Base-by-base conservation (phyloP, 2,113 vertebrate genomes). In the Lophura nycthemera region DNA sequence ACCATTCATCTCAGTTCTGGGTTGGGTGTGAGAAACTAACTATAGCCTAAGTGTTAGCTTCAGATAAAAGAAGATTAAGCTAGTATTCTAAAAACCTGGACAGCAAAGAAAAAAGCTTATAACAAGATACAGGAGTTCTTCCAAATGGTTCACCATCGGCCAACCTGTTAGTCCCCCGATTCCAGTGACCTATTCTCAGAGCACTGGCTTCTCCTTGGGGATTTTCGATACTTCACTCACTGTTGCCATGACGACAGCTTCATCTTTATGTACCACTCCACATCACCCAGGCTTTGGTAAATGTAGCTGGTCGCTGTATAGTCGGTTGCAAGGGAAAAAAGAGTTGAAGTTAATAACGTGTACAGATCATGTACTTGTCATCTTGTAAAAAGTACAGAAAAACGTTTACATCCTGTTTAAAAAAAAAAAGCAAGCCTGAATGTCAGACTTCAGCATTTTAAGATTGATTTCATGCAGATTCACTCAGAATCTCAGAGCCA, bases 261-360 rank as follows among this genome's bases (percentile, higher is more conserved):
- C 99, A 99, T 99, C 99, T 99, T 98, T 99, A 99, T 99, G 99
- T 99, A 99, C 99, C 99, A 99, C 99, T 99, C 99, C 99, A 99
- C 99, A 99, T 99, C 99, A 99, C 99, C 99, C 99, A 99, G 99
- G 99, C 98, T 99, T 99, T 99, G 99, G 99, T 99, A 99, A 99
- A 99, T 99, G 99, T 99, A 99, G 99, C 99, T 99, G 99, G 99
- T 99, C 99, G 98, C 99, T 99, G 99, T 98, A 98, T 97, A 99
- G 99, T 99, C 99, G 99, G 99, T 99, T 99, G 99, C 98, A 99
- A 99, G 97, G 98, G 98, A 98, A 98, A 98, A 98, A 98, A 98
- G 97, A 97, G 98, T 97, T 98, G 98, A 99, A 99, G 99, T 99
- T 99, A 99, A 99, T 99, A 98, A 98, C 98, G 69, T 97, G 97